A percentile compares a stretch with the other conserved stretches of the same genome.
phyloP scores from a whole-genome alignment of 2,888 invertebrate genomes.

The Nomada flava region DNA sequence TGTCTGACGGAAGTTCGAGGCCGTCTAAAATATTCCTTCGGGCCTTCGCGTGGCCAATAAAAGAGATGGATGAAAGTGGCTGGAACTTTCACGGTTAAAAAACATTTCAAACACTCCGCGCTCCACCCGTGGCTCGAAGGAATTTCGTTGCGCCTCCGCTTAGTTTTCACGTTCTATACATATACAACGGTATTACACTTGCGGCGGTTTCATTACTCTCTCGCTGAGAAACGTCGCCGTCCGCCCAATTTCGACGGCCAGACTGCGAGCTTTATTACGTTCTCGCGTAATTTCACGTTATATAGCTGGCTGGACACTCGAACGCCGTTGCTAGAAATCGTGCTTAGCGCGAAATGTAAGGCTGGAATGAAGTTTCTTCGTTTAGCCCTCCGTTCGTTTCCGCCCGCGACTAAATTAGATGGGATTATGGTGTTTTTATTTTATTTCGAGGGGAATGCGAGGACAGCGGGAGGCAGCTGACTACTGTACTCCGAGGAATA shows the following conservation, averaged over 20 bases:
- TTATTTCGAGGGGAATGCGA: no score
- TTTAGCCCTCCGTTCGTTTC: background rate
- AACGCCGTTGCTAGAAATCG: background rate
- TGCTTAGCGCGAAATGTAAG: background rate
- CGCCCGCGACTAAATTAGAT: background rate
- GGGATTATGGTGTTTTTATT: no score
- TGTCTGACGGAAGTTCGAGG: slow-evolving; percentile 27
- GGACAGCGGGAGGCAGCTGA: no score
- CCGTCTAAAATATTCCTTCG: slow-evolving; percentile 20
- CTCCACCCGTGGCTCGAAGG: slow-evolving; percentile 13
- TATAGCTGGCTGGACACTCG: slow-evolving; percentile 23
- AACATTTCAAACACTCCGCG: slow-evolving; percentile 56
- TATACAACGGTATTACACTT: slow-evolving; percentile 62
- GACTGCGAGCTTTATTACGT: slow-evolving; percentile 56
- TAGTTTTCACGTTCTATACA: slow-evolving; percentile 48
- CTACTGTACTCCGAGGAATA: no score
- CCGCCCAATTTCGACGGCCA: slow-evolving; percentile 30
- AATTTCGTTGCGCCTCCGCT: slow-evolving; percentile 28
- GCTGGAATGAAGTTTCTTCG: slow-evolving; percentile 5
- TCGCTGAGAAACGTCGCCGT: slow-evolving; percentile 22
- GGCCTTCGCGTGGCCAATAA: slow-evolving; percentile 27
- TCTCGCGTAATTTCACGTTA: slow-evolving; percentile 47
- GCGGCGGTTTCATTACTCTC: slow-evolving; percentile 63
- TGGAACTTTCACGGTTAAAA: slow-evolving; percentile 43
- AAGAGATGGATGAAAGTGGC: slow-evolving; percentile 39